Evolutionary conservation across 2,888 invertebrate genomes (phyloP), one percentile per base, ranked within the genome.

Genomic region (Drosophila antonietae): DNA sequence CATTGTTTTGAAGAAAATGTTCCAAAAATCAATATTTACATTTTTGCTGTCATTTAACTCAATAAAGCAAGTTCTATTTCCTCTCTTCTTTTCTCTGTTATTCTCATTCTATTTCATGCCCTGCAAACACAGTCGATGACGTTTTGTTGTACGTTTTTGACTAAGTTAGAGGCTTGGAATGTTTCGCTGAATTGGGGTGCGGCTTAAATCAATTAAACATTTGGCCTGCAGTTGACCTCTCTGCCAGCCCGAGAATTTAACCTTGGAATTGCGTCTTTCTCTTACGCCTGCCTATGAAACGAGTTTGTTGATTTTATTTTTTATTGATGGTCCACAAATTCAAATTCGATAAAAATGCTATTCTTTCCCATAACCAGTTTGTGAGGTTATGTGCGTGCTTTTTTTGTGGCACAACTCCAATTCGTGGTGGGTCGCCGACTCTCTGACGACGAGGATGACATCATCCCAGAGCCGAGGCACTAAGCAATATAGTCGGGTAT

Each of bases 161-260:
- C 43, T 47, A 46, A 23, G 14, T 69, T 71, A 64, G 68, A 88
- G 88, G 65, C 76, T 85, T 75, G 76, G 73, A 63, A 73, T 68
- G 68, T 23, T 35, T 31, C 18, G 59, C 18, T 18, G 53, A 47
- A 75, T 68, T 51, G 65, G 88, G 82, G 90, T 72, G 88, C 80
- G 90, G 86, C 66, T 73, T 31, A 69, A 72, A 67, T 79, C 77
- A 79, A 88, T 89, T 72, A 78, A 88, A 80, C 68, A 73, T 75
- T 47, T 75, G 75, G 79, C 77, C 78, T 81, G 85, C 79, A 84
- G 68, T 60, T 88, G 89, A 88, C 85, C 85, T 79, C 64, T 57
- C 57, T 12, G 49, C 28, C 39, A 23, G 51, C 47, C 33, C 39
- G 46, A 58, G 37, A 70, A 55, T 67, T 79, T 83, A 83, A 85